Percentiles rank a stretch among this genome's conserved stretches.
phyloP scores from a whole-genome alignment of 2,113 vertebrate genomes.

The Atlantisia rogersi region DNA sequence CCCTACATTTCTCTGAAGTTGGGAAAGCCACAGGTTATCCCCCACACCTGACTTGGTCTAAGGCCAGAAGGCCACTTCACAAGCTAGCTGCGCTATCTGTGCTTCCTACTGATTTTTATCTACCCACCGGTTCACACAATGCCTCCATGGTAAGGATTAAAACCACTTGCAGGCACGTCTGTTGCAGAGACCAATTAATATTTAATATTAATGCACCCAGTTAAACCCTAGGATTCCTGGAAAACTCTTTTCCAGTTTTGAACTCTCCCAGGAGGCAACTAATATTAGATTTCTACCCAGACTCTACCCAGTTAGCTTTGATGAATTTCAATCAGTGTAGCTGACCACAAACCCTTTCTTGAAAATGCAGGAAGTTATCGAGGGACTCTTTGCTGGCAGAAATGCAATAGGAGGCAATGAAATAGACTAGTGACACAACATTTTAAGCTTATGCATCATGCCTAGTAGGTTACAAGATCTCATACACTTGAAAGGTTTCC shows the following conservation, averaged over 20 bases:
- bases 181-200: constrained; percentile 43
- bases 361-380: neutral
- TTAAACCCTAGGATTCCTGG: constrained; percentile 58
- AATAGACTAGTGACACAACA: constrained; percentile 27
- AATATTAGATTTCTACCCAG: constrained; percentile 34
- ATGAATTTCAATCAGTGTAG: constrained; percentile 21
- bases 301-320: constrained; percentile 28
- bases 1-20: neutral
- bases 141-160: neutral
- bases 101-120: constrained; percentile 9
- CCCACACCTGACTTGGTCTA: neutral
- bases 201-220: constrained; percentile 62
- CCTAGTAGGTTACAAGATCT: constrained; percentile 36
- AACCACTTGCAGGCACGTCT: neutral
- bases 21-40: neutral
- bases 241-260: constrained; percentile 49
- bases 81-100: neutral
- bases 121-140: neutral
- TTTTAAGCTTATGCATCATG: constrained; percentile 26
- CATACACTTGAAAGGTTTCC: constrained; percentile 49
- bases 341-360: constrained; percentile 2
- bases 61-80: neutral
- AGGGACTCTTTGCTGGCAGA: constrained; percentile 28
- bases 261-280: constrained; percentile 35
- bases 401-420: constrained; percentile 8